A percentile compares a stretch with the other conserved stretches of the same genome.
These are phyloP conservation scores for Macrophya alboannulata DNA, from an alignment of 2,888 invertebrate species.

Conservation along the genomic window DNA sequence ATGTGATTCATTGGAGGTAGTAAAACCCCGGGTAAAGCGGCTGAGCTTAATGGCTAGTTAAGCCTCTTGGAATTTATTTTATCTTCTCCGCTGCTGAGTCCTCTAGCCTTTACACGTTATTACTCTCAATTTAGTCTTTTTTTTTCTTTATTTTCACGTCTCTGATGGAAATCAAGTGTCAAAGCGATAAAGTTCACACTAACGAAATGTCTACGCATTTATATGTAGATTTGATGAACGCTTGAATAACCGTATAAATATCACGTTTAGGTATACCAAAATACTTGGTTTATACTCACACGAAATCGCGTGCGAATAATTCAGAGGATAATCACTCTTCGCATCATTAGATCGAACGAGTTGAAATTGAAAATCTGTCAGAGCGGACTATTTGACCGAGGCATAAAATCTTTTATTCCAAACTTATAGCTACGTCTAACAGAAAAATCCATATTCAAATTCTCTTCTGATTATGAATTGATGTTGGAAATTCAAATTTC, in stretches of 20 bases:
- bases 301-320: background rate
- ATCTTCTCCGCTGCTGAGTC: constrained; percentile 48
- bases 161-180: constrained; percentile 28
- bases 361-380: background rate
- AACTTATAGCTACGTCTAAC: background rate
- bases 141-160: background rate
- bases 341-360: background rate
- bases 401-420: background rate
- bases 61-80: constrained; percentile 57
- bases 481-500: background rate
- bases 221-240: constrained; percentile 4
- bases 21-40: constrained; percentile 53
- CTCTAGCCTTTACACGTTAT: constrained; percentile 45
- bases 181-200: constrained; percentile 4
- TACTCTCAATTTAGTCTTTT: constrained; percentile 49
- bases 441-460: background rate
- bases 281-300: background rate
- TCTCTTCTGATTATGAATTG: background rate
- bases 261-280: background rate
- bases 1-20: constrained; percentile 57
- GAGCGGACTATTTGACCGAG: background rate
- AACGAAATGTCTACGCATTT: constrained; percentile 5
- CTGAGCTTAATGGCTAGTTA: constrained; percentile 56
- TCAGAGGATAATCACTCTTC: background rate
- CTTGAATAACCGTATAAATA: background rate